Percentiles rank a stretch among this genome's conserved stretches.
Evolutionary conservation across 2,797 vertebrate species (phyloP).

Genomic region (Meda fulgida): DNA sequence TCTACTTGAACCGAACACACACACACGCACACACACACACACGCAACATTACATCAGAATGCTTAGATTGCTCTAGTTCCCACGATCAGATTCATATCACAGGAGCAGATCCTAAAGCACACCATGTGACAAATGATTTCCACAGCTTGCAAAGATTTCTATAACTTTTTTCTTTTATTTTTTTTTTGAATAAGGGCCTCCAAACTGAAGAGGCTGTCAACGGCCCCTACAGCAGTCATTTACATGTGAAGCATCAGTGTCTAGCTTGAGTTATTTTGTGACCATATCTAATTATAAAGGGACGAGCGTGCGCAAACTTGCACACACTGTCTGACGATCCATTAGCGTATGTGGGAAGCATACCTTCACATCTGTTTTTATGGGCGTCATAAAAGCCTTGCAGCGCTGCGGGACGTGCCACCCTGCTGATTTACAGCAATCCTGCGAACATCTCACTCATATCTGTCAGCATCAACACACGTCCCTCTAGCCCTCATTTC

Average conservation of each 20-base stretch:
- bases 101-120: background rate
- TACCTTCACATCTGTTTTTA: constrained; percentile 79
- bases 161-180: background rate
- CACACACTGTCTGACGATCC: constrained; percentile 62
- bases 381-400: constrained; percentile 75
- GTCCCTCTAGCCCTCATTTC: background rate
- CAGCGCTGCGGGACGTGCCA: constrained; percentile 70
- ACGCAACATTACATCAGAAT: constrained; percentile 24
- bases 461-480: constrained; percentile 27
- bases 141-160: background rate
- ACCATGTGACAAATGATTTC: background rate
- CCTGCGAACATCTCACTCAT: constrained; percentile 37
- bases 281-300: constrained; percentile 70
- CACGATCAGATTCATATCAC: constrained; percentile 41
- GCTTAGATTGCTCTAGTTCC: constrained; percentile 31
- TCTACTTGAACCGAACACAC: background rate
- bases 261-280: constrained; percentile 59
- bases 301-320: constrained; percentile 72
- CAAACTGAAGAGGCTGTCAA: constrained; percentile 13
- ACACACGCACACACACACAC: constrained; percentile 48
- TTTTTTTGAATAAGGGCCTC: background rate
- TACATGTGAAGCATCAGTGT: constrained; percentile 60
- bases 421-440: constrained; percentile 79
- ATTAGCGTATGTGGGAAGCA: constrained; percentile 74
- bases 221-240: background rate